Evolutionary conservation across 2,113 vertebrate genomes (phyloP).

Genomic region (Oreochromis aureus): DNA sequence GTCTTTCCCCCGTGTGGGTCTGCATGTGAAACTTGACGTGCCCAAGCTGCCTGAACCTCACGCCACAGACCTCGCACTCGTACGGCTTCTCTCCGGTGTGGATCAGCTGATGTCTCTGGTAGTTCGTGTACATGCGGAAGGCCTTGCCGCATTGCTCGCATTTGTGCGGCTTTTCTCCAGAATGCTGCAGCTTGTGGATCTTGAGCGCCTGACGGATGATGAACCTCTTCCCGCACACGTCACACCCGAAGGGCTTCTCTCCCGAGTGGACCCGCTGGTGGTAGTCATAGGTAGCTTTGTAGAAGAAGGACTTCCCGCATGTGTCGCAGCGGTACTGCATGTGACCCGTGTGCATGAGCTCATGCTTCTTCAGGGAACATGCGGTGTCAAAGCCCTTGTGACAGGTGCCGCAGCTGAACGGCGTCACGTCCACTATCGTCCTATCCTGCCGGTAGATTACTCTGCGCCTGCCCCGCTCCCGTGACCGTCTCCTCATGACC

Average conservation of each 20-base stretch:
- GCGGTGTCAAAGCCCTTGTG: constrained; percentile 43
- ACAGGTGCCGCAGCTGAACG: constrained; percentile 60
- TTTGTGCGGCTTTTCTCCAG: constrained; percentile 53
- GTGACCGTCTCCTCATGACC: background rate
- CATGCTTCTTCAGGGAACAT: constrained; percentile 36
- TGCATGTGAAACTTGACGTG: constrained; percentile 69
- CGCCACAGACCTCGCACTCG: constrained; percentile 56
- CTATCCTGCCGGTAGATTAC: constrained; percentile 47
- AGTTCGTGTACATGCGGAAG: constrained; percentile 62
- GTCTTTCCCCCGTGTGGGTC: constrained; percentile 56
- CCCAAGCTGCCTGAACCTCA: constrained; percentile 52
- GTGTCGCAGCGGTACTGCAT: constrained; percentile 35
- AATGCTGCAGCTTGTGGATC: constrained; percentile 61
- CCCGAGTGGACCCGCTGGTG: constrained; percentile 61
- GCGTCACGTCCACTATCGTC: constrained; percentile 42
- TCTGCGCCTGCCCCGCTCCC: background rate
- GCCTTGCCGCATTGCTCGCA: constrained; percentile 56
- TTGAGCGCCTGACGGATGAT: constrained; percentile 57
- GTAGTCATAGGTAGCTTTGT: constrained; percentile 62
- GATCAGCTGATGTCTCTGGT: constrained; percentile 45
- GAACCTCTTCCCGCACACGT: constrained; percentile 55
- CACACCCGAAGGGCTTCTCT: constrained; percentile 59
- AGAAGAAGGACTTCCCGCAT: constrained; percentile 58
- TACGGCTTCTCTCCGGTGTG: constrained; percentile 67
- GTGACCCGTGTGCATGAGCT: constrained; percentile 39